These are phyloP conservation scores for Anseranas semipalmata DNA, from an alignment of 2,113 vertebrate genomes.

Conservation along the genomic window DNA sequence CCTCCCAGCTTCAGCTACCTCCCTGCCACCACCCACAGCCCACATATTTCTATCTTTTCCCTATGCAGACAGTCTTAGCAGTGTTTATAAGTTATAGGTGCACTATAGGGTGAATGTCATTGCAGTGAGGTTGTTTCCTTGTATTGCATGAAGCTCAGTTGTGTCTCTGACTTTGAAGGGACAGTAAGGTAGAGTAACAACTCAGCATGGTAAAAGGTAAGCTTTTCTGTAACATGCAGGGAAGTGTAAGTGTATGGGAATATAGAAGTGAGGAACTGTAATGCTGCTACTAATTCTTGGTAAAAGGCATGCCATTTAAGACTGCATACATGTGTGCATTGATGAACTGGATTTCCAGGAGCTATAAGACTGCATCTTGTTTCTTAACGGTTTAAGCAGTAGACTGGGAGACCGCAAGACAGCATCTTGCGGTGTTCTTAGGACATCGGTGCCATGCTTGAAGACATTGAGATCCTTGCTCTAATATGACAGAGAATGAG, in stretches of 20 bases:
- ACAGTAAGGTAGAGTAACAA: background rate
- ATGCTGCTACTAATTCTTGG: background rate
- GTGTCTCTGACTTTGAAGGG: background rate
- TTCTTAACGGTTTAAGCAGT: background rate
- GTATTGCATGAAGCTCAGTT: background rate
- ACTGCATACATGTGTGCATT: background rate
- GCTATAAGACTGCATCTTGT: background rate
- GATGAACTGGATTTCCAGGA: background rate
- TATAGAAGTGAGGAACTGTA: background rate
- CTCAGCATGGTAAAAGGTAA: background rate
- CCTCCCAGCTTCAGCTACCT: background rate
- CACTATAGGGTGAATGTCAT: background rate
- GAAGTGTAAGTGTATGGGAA: background rate
- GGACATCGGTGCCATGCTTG: fast-evolving
- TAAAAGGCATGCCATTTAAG: background rate
- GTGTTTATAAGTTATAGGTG: background rate
- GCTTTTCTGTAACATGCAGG: background rate
- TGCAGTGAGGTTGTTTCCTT: background rate
- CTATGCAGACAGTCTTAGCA: background rate
- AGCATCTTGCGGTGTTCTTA: background rate
- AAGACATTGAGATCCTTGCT: background rate
- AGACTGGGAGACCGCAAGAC: background rate
- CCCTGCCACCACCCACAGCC: background rate
- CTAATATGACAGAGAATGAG: background rate
- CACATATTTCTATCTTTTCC: background rate